Evolutionary conservation across 92 coral and sea anemone species (phyloP).

Genomic region (Bergia puertoricense): DNA sequence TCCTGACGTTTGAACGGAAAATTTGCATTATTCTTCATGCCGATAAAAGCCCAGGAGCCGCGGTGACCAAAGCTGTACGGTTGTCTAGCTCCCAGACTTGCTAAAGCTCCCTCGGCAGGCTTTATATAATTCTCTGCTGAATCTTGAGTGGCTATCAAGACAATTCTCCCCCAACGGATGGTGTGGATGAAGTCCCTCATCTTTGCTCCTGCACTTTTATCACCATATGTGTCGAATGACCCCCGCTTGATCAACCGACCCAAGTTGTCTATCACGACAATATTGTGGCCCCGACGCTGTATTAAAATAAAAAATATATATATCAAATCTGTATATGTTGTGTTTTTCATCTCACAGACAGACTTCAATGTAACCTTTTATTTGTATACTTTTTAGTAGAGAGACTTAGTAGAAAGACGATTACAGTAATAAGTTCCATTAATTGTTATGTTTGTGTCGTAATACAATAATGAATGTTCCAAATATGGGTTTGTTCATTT

Average conservation of each 20-base stretch:
- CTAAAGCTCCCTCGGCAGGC: constrained; percentile 49
- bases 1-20: constrained; percentile 59
- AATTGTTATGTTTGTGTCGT: too few relatives aligned
- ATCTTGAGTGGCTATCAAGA: constrained; percentile 60
- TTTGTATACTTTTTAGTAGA: too few relatives aligned
- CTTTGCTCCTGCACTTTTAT: constrained; percentile 43
- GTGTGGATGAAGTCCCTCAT: constrained; percentile 51
- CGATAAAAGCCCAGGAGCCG: constrained; percentile 67
- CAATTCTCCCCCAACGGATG: constrained; percentile 50
- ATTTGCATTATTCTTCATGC: constrained; percentile 51
- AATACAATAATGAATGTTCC: too few relatives aligned
- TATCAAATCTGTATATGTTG: too few relatives aligned
- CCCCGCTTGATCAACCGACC: constrained; percentile 38
- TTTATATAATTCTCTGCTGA: constrained; percentile 19
- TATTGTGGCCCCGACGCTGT: constrained; percentile 68
- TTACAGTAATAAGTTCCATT: too few relatives aligned
- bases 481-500: too few relatives aligned
- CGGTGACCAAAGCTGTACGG: constrained; percentile 50
- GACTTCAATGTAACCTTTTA: too few relatives aligned
- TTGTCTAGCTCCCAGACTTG: constrained; percentile 47
- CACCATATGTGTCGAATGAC: constrained; percentile 60
- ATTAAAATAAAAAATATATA: too few relatives aligned
- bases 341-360: too few relatives aligned
- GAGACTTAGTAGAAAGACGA: too few relatives aligned
- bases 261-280: constrained; percentile 53